Conservation (phyloP, 2,113 vertebrate species). For the Muntiacus muntjak region DNA sequence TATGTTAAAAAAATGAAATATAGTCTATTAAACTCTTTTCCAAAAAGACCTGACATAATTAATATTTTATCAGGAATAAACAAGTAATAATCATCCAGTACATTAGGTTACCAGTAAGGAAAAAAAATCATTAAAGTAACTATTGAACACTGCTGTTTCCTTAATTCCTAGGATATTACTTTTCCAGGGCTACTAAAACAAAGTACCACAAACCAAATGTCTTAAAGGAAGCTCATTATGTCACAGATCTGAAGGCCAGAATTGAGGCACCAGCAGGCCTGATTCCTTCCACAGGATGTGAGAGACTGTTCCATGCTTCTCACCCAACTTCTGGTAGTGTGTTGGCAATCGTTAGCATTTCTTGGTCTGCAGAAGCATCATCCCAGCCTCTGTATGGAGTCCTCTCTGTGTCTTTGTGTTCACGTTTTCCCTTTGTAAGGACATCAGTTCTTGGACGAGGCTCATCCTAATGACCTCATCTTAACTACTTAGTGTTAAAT, state of each 20-base stretch:
- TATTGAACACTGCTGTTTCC: background rate
- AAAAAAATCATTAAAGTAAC: background rate
- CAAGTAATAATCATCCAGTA: background rate
- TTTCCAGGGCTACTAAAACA: background rate
- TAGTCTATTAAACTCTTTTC: background rate
- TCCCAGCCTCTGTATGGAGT: background rate
- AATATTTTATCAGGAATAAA: background rate
- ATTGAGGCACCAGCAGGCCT: background rate
- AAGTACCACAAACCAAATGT: background rate
- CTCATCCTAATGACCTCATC: background rate
- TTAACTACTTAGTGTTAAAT: background rate
- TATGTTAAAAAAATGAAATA: background rate
- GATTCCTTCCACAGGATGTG: background rate
- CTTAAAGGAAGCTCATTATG: background rate
- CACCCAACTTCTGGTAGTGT: background rate
- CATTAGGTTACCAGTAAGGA: background rate
- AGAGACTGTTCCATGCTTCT: background rate
- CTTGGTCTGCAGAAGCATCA: background rate
- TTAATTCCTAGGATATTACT: background rate
- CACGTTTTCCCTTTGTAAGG: background rate
- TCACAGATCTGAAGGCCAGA: background rate
- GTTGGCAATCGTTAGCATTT: background rate
- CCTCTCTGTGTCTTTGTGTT: background rate
- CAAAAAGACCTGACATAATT: background rate
- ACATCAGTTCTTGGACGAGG: background rate